Conservation (phyloP, 2,113 vertebrate genomes). For the Lepidiolamprologus cunningtoni region DNA sequence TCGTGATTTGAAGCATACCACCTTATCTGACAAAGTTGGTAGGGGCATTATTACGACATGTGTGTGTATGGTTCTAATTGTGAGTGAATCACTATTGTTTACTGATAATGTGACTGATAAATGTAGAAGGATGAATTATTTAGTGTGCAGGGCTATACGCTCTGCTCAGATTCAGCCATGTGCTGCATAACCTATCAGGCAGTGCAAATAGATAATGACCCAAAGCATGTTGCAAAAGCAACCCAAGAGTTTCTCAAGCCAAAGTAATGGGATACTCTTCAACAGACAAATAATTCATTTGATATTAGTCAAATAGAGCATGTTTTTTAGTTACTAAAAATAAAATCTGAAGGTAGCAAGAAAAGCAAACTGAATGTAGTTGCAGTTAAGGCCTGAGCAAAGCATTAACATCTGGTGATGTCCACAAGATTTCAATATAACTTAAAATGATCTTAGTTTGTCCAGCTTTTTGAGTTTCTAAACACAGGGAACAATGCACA, state of each 20-base stretch:
- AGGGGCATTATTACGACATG: background rate
- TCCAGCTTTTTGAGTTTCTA: background rate
- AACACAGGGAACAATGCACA: background rate
- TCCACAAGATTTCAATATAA: background rate
- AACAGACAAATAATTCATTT: background rate
- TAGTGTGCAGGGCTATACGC: background rate
- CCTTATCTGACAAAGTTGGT: background rate
- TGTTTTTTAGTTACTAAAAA: background rate
- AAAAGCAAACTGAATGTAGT: background rate
- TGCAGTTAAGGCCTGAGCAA: background rate
- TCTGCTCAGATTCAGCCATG: background rate
- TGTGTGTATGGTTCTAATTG: background rate
- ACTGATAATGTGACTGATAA: background rate
- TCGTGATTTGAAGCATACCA: background rate
- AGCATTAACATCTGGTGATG: background rate
- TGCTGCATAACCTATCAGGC: background rate
- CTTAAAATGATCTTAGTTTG: background rate
- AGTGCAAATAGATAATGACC: background rate
- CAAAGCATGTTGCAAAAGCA: background rate
- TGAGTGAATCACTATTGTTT: background rate
- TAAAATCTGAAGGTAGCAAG: background rate
- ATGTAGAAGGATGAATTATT: background rate
- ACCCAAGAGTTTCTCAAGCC: background rate
- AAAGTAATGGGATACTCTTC: background rate
- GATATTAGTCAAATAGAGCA: background rate